Base-by-base conservation (phyloP, 1,140 invertebrate genomes). In the Globodera ellingtonae region DNA sequence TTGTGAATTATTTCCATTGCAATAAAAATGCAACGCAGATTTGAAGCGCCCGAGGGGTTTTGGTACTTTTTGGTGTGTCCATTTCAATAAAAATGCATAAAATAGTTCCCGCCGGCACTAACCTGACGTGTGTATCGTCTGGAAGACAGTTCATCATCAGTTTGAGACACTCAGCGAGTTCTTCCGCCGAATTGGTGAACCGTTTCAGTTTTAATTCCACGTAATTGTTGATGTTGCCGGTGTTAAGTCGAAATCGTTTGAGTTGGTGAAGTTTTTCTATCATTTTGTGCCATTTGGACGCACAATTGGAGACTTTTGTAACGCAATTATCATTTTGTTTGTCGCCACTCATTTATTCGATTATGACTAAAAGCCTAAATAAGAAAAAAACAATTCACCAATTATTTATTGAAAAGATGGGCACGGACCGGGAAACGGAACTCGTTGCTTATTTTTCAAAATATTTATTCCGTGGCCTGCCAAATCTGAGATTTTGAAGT, bases 181-280 rank as follows among this genome's bases (percentile, higher is more conserved):
- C 86, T 73, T 88, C 88, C 15, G 88, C 86, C 15, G 86, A 88
- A 48, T 86, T 87, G 56, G 86, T 78, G 79, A 78, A 88, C 69
- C 86, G 65, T 75, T 88, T 88, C 65, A 85, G 70, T 67, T 88
- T 88, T 59, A 88, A 77, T 65, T 88, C 86, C n/a, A 83, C 83
- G 73, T 88, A 89, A 35, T 85, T 85, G 65, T 88, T 88, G 75
- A 88, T 87, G 72, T 88, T 88, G 47, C 86, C 86, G 35, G 86
- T 88, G 79, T 88, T 84, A 59, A 88, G 71, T 48, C 86, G 86
- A 72, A 88, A 88, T 5, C 69, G 24, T 13, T 77, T 77, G 24
- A 70, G 50, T 67, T 77, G 52, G 24, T 77, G 65, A 44, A 77
- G 47, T 69, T 70, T 52, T 10, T 77, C 75, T 15, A 77, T 77